Base-by-base conservation (phyloP, 2,113 vertebrate genomes). In the Hepsetus odoe region DNA sequence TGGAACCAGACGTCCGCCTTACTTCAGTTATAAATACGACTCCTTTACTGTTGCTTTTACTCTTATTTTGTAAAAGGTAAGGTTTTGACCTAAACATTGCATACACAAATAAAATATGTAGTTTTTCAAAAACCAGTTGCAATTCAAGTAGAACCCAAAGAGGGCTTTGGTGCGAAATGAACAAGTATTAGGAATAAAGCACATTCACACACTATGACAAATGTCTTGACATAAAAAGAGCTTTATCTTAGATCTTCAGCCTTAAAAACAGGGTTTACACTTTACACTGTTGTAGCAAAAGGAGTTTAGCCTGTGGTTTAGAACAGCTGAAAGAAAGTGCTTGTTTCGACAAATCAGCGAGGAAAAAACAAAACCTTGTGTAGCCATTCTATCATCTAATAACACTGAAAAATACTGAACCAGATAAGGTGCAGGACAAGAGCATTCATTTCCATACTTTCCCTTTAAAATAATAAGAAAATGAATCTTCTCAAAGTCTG, bases 221-320 rank as follows among this genome's bases (percentile, higher is more conserved):
- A 58, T 5, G 0, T 51, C 46, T 55, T 30, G 14, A 14, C 74
- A 56, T 46, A 76, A 56, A 55, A 66, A 76, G 22, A 76, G n/a
- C 72, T 76, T 76, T 76, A 76, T 76, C 62, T 53, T n/a, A 30
- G 62, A 67, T 26, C 46, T 66, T 14, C 51, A 44, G 74, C 62
- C 16, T 76, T 76, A 76, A 67, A 76, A 76, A 76, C 74, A 75
- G 10, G 10, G 49, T 66, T 32, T 75, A 75, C 73, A 66, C 42
- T 67, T 30, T 10, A 40, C 55, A 35, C 61, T 55, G 46, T 62
- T 53, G 22, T 18, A 76, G 46, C 64, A 64, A 55, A 76, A 66
- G 44, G 44, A 53, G 51, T 28, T 24, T 33, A 66, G 35, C 32
- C 53, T 51, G n/a, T n/a, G 22, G 3, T 1, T 75, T 75, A 26